Evolutionary conservation across 2,113 vertebrate species (phyloP).

Genomic region (Xiphias gladius): DNA sequence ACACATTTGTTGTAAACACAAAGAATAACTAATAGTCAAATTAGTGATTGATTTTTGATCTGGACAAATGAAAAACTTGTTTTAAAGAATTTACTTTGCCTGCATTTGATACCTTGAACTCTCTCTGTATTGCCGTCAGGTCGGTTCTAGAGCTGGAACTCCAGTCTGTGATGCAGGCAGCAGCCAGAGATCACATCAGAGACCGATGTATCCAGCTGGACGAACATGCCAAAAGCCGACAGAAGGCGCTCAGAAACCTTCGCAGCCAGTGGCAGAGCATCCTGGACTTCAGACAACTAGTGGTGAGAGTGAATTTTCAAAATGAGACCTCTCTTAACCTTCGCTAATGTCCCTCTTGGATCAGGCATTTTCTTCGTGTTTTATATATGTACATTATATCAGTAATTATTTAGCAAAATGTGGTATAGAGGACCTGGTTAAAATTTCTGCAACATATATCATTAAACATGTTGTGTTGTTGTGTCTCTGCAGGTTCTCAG

Average conservation of each 20-base stretch:
- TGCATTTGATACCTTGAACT: neutral
- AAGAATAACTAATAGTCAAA: neutral
- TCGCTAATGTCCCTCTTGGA: neutral
- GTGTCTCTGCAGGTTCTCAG: constrained; percentile 75
- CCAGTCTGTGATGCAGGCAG: constrained; percentile 78
- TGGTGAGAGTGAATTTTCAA: constrained; percentile 75
- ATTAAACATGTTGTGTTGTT: constrained; percentile 12
- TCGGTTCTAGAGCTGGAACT: constrained; percentile 84
- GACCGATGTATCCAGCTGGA: constrained; percentile 78
- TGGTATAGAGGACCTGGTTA: neutral
- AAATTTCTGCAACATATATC: neutral
- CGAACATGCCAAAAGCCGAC: constrained; percentile 70
- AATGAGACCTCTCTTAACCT: neutral
- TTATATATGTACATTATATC: constrained; percentile 14
- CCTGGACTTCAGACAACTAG: constrained; percentile 83
- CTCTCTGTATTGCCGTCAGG: constrained; percentile 63
- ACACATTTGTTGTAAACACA: neutral
- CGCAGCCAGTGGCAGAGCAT: constrained; percentile 86
- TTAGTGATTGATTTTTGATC: neutral
- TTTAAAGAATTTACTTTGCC: neutral
- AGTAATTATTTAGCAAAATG: neutral
- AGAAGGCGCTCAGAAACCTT: constrained; percentile 82
- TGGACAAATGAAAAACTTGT: neutral
- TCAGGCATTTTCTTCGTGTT: neutral
- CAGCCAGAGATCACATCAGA: constrained; percentile 77